Conservation (phyloP, 2,888 invertebrate genomes). For the Drosophila antonietae region DNA sequence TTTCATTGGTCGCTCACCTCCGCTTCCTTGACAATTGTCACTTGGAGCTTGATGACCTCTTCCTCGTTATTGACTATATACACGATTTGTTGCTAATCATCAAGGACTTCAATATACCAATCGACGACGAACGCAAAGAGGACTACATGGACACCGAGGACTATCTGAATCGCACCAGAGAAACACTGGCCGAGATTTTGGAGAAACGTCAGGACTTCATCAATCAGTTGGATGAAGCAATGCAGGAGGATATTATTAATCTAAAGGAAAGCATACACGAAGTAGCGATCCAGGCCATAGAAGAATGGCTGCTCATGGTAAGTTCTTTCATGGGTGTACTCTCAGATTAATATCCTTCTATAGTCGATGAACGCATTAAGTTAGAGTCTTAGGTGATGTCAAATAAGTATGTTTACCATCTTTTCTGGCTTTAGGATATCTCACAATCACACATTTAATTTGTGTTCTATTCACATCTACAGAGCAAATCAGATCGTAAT, state of each 20-base stretch:
- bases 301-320: constrained; percentile 80
- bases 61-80: constrained; percentile 90
- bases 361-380: not conserved
- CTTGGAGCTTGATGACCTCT: constrained; percentile 88
- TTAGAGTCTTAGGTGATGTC: not conserved
- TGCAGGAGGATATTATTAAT: constrained; percentile 91
- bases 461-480: constrained; percentile 10
- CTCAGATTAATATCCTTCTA: not conserved
- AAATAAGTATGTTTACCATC: not conserved
- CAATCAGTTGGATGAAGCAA: constrained; percentile 89
- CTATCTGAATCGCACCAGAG: constrained; percentile 85
- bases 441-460: not conserved
- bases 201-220: constrained; percentile 90
- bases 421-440: not conserved
- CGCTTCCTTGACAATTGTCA: constrained; percentile 87
- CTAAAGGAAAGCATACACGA: constrained; percentile 90
- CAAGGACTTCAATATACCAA: constrained; percentile 90
- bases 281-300: constrained; percentile 89
- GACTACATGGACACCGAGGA: constrained; percentile 84
- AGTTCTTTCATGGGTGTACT: constrained; percentile 19
- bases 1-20: constrained; percentile 88
- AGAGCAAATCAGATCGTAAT: constrained; percentile 90
- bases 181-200: constrained; percentile 86
- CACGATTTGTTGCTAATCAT: constrained; percentile 93
- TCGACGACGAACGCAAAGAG: constrained; percentile 89